Base-by-base conservation (phyloP, 2,888 invertebrate genomes). In the Alitta virens region DNA sequence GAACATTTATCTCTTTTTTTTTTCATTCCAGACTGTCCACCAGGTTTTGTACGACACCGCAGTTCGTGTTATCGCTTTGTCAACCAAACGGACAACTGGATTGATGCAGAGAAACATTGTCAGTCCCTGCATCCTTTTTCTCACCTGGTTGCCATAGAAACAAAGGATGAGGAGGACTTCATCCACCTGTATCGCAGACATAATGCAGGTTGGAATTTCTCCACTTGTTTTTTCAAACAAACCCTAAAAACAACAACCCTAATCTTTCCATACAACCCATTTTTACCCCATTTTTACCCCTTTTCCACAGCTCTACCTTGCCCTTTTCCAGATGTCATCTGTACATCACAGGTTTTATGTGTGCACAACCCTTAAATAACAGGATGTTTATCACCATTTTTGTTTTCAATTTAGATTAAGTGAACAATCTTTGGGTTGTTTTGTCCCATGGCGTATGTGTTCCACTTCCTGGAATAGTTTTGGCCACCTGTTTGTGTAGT, bases 71-170 rank as follows among this genome's bases (percentile, higher is more conserved):
- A 67, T 58, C 27, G 23, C 38, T 67, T 67, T 25, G 55, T 21
- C 24, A 67, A 67, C 54, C 5, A 27, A 9, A 61, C 67, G 3
- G 49, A 24, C 23, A 59, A 63, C 51, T 67, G 67, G 67, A 42
- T 67, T 14, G 63, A 67, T 49, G 67, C 67, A 3, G 67, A 67
- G 63, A 65, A 63, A 56, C 27, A 49, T 25, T 67, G 67, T 50
- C 67, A 65, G 61, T 9, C 27, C n/a, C 26, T 55, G 18, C 65
- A 65, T 40, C 60, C 38, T 2, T 27, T 57, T n/a, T 49, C 65
- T 14, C 67, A 67, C 43, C 65, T 67, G 42, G 63, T 65, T 18
- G 56, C 58, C 55, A 61, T 67, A 40, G 65, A 67, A 52, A 65
- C 60, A 3, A 33, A 50, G 25, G 57, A 63, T 9, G 67, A 67